Base-by-base conservation (phyloP, 2,113 vertebrate species). In the human (Homo sapiens) region DNA sequence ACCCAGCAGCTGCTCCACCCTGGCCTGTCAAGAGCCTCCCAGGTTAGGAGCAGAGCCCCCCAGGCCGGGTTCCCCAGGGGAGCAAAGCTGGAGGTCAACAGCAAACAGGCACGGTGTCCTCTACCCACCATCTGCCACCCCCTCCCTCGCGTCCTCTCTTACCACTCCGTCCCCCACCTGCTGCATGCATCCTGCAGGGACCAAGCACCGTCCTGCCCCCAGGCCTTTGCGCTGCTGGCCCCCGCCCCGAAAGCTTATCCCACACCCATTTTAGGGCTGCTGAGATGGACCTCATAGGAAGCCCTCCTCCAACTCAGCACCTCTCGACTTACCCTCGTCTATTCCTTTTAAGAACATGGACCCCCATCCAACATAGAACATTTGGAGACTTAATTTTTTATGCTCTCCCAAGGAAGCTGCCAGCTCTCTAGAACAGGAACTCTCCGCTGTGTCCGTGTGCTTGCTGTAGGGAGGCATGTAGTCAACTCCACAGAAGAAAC, bases 161-260 rank as follows among this genome's bases (percentile, higher is more conserved):
- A 6, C 8, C 4, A 10, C 57, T 23, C 35, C 1, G 22, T 2
- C 23, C 32, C 8, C 25, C 3, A 13, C 10, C 45, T 8, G 20
- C 76, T 20, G 22, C 3, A 0, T 8, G 40, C 59, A 25, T 9
- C 79, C 66, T 3, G 48, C 3, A 4, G 43, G 23, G 48, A 48
- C 55, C 13, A 3, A 50, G 32, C 3, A 0, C 22, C 13, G 9
- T 59, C n/a, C 17, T 22, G 52, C 64, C 76, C 43, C 66, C 5
- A 85, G 68, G 43, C 43, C 57, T 94, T 48, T 79, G 84, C 6
- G 1, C 30, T 68, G 25, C 72, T 11, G 2, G 16, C n/a, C 70
- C 7, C 12, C 2, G 4, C 6, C n/a, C 3, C 2, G n/a, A 78
- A 50, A 2, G 22, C 64, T 75, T 35, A 35, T 11, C 8, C 11